phyloP scores from a whole-genome alignment of 2,113 vertebrate species.

The Sporophila hypoxantha region DNA sequence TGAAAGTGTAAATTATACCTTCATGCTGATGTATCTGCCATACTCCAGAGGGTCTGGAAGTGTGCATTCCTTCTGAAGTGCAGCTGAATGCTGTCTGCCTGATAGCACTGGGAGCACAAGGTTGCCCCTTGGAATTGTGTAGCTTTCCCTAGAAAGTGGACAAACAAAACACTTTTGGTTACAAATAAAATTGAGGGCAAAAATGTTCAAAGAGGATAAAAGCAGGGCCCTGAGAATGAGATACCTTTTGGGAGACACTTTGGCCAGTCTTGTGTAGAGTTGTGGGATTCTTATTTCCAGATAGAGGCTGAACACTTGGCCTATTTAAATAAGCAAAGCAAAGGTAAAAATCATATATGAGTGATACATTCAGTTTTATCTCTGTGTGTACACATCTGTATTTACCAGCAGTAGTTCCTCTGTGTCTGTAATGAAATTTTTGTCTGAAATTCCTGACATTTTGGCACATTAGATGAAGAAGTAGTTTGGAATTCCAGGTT shows the following conservation, averaged over 20 bases:
- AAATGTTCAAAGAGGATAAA: background rate
- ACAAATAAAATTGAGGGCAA: background rate
- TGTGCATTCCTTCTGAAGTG: background rate
- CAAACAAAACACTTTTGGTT: background rate
- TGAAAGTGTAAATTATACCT: background rate
- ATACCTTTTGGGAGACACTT: background rate
- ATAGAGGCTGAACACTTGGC: background rate
- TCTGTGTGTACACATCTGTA: rapidly evolving
- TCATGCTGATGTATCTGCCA: background rate
- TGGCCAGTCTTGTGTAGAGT: background rate
- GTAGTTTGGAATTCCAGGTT: background rate
- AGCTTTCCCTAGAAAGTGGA: background rate
- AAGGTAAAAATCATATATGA: background rate
- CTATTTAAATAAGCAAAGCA: background rate
- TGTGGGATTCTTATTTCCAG: background rate
- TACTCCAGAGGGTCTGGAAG: background rate
- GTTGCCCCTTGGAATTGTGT: background rate
- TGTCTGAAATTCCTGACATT: background rate
- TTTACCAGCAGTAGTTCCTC: background rate
- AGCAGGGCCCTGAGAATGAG: background rate
- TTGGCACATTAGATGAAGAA: background rate
- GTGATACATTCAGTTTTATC: background rate
- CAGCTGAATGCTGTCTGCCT: background rate
- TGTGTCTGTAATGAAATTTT: background rate
- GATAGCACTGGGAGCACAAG: background rate